Percentiles rank a stretch among this genome's conserved stretches.
phyloP scores from a whole-genome alignment of 2,797 vertebrate species.

The Alosa sapidissima region DNA sequence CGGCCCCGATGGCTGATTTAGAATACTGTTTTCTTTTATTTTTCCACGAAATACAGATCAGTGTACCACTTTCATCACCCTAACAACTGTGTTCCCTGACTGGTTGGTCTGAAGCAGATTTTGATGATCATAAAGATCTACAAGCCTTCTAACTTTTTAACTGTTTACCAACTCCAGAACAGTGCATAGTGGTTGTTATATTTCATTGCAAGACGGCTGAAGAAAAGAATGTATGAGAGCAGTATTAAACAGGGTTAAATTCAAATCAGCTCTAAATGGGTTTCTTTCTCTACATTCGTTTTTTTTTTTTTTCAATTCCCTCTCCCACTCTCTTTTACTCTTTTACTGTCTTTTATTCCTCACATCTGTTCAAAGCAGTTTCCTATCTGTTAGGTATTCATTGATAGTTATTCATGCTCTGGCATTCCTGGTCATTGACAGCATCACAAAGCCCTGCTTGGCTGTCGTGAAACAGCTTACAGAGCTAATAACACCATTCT shows the following conservation, averaged over 20 bases:
- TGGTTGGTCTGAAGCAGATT: not conserved
- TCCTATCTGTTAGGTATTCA: constrained; percentile 1
- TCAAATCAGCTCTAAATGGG: not conserved
- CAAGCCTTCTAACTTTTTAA: not conserved
- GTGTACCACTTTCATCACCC: not conserved
- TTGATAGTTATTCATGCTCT: constrained; percentile 24
- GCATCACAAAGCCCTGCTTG: not conserved
- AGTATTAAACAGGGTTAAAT: not conserved
- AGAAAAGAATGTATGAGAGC: not conserved
- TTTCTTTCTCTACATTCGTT: not conserved
- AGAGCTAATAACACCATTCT: not conserved
- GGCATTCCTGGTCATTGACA: not conserved
- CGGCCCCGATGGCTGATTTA: not conserved
- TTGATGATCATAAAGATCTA: not conserved
- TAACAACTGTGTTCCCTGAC: not conserved
- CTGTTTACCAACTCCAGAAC: not conserved
- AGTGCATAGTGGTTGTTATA: not conserved
- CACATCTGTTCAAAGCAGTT: not conserved
- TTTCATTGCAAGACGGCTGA: not conserved
- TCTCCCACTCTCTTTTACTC: not conserved
- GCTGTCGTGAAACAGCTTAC: not conserved
- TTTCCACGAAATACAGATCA: not conserved
- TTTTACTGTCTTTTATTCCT: not conserved
- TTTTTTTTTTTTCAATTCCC: not conserved
- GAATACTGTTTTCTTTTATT: not conserved